Base-by-base conservation (phyloP, 2,113 vertebrate species). In the Pardalotus punctatus region DNA sequence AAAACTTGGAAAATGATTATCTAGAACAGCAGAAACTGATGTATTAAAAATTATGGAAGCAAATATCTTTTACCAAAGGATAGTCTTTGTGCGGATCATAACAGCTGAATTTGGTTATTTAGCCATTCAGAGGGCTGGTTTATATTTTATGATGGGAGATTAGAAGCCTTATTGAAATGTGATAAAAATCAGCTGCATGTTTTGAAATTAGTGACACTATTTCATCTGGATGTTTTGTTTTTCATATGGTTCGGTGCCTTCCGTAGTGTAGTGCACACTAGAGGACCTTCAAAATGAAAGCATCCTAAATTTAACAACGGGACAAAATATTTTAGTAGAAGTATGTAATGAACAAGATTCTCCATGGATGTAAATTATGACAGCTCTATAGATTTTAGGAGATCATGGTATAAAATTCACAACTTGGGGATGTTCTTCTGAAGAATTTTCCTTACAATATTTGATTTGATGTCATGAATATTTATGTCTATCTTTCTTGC, bases 151-250 rank as follows among this genome's bases (percentile, higher is more conserved):
- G 81, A 79, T 74, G 42, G 36, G 53, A 95, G 61, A 94, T 91
- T 53, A 95, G 91, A 90, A 61, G 11, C 1, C 0, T 86, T 91
- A 84, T 78, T 87, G 73, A 94, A 95, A 81, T 54, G 27, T 76
- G 77, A 79, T 93, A 95, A 89, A 90, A 87, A 95, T 96, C 95
- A 93, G 81, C 70, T 79, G 42, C 73, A 28, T 64, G 53, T 89
- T 94, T 57, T 87, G 69, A 93, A 91, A 93, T 87, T 67, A 94
- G 53, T 4, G 6, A 20, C 1, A 5, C n/a, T 83, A 13, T 69
- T 96, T 97, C 69, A 84, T 87, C 69, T 82, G 36, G 11, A 69
- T 92, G 58, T 28, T 31, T 67, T 74, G 31, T 35, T 83, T 89
- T 89, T 89, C 6, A 1, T 50, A 47, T 7, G 10, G 50, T 80